Evolutionary conservation across 2,888 invertebrate species (phyloP), one percentile per base, ranked within the genome.

Genomic region (Lacanobia oleracea): DNA sequence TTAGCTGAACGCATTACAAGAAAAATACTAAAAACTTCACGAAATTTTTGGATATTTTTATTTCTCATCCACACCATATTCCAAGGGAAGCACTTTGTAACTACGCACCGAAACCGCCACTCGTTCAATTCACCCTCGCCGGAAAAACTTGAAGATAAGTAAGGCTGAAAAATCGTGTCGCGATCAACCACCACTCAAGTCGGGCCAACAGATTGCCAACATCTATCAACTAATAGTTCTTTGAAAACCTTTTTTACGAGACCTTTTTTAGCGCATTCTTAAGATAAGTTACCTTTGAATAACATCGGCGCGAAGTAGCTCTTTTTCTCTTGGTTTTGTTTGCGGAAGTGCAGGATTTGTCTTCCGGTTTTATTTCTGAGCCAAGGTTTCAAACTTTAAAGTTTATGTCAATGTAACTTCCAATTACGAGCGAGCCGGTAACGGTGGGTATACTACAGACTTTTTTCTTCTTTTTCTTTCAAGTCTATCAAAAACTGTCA

Each of bases 201-300:
- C 66, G 48, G 56, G 50, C 69, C 70, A 68, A 78, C 66, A 81
- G 64, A 82, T 82, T 72, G 77, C 74, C 21, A 54, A 67, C 82
- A 82, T 82, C 66, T 66, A 81, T 82, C 82, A 84, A 81, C 66
- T 37, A 77, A 77, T 68, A 72, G 66, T 73, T 70, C 69, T 70
- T 81, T 72, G 78, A 77, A 66, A 70, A 73, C 67, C 77, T 77
- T 81, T 80, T 76, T 66, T 63, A 73, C 65, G 77, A 61, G 67
- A 71, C 67, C 73, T 72, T 81, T 70, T 82, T 73, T 70, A 72
- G 48, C 56, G 61, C 59, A 63, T 70, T 57, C 62, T 67, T 68
- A 64, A 83, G 79, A 79, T 83, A 83, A 69, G 74, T 67, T 64
- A 64, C 67, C 66, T 66, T 70, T 81, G 70, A 77, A 71, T 67